Percentiles rank a stretch among this genome's conserved stretches.
phyloP scores from a whole-genome alignment of 2,797 vertebrate genomes.

The Danio albolineatus region DNA sequence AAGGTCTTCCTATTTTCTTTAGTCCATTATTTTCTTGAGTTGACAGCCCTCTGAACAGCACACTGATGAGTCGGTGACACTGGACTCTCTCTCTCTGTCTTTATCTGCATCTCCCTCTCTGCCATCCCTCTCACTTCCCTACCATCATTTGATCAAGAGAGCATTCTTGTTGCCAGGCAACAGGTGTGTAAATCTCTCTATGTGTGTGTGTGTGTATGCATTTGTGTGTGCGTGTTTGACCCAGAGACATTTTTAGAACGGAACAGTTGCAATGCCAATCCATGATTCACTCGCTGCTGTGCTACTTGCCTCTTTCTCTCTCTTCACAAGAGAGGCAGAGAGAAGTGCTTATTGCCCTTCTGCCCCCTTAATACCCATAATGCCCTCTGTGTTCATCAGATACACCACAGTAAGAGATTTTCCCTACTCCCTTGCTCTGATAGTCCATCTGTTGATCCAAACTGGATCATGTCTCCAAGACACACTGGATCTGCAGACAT shows the following conservation, averaged over 20 bases:
- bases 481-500: background rate
- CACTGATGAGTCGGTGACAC: conserved; percentile 11
- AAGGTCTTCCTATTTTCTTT: background rate
- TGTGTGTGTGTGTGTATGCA: conserved; percentile 31
- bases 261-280: conserved; percentile 51
- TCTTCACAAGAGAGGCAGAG: conserved; percentile 21
- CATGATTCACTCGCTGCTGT: conserved; percentile 51
- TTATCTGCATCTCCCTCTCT: conserved; percentile 34
- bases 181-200: conserved; percentile 68
- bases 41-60: background rate
- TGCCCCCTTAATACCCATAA: conserved; percentile 32
- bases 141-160: conserved; percentile 62
- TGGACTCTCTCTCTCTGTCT: conserved; percentile 48
- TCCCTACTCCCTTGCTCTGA: background rate
- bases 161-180: conserved; percentile 80
- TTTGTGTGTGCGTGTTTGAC: conserved; percentile 57
- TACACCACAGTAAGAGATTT: conserved; percentile 17
- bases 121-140: conserved; percentile 47
- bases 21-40: background rate
- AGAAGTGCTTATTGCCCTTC: conserved; percentile 32
- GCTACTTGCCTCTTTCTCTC: conserved; percentile 22
- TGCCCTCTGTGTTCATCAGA: conserved; percentile 32
- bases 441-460: background rate
- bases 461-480: background rate
- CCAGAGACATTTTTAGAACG: conserved; percentile 65